Evolutionary conservation across 2,888 invertebrate genomes (phyloP), one percentile per base, ranked within the genome.

Genomic region (Alviniconcha strummeri): DNA sequence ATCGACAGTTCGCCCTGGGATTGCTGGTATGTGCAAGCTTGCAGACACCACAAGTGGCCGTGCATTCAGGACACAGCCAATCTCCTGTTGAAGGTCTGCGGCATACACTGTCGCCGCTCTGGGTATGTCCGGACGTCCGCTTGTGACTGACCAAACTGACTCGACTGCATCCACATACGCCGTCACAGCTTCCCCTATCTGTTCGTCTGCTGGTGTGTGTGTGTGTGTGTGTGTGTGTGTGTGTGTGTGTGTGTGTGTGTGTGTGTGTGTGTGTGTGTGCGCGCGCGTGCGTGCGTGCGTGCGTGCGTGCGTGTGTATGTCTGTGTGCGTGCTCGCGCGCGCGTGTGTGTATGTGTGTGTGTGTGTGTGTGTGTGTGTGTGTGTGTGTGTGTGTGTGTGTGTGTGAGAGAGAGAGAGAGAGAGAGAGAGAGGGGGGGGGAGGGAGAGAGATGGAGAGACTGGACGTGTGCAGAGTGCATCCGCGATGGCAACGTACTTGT

Each of bases 1-100:
- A 82, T 17, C 4, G 77, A 82, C 19, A 82, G 77, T 36, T 82
- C 82, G n/a, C 77, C 82, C 52, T 77, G 82, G 6, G 56, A 64
- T 69, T 67, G 82, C 11, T 77, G 77, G 76, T 82, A 77, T 3
- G 76, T 5, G 56, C 8, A 76, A 19, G 9, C 57, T 5, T 1
- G 52, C 9, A 15, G 74, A 8, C 6, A 54, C 64, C 13, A 7
- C 17, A 7, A 5, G 8, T 36, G 69, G 77, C 82, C 77, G 77
- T 4, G 77, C 82, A 55, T 82, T 82, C 52, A 77, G 19, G 5
- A 67, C 17, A 15, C 77, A 76, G 69, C 55, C 8, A 9, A 82
- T 82, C 17, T 69, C 82, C 15, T 76, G 77, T n/a, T 82, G 82
- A 6, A 82, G 69, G 9, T 82, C 77, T 15, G 77, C 11, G n/a